Base-by-base conservation (phyloP, 2,113 vertebrate species). In the Redunca redunca region DNA sequence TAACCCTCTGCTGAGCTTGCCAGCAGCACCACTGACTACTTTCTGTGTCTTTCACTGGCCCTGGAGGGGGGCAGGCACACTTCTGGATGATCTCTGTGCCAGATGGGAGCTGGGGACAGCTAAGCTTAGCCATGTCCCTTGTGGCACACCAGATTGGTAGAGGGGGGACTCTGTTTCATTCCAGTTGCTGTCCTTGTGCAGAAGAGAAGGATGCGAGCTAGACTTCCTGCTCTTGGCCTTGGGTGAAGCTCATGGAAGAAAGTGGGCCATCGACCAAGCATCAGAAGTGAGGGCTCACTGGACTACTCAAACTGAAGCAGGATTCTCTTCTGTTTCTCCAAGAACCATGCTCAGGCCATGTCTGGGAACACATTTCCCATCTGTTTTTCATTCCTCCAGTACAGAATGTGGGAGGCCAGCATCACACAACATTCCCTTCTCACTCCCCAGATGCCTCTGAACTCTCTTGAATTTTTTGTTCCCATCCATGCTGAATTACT, bases 371-470 rank as follows among this genome's bases (percentile, higher is more conserved):
- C 50, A 60, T 43, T 85, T 60, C 53, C 91, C 95, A 96, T 94
- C 89, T 96, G 93, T 7, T 95, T 97, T 83, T 94, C 89, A 94
- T 97, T 96, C 94, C 52, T 77, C 89, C 30, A 48, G 91, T 85
- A 84, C 25, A 87, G 86, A 94, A 93, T 87, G 95, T 94, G 92
- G 96, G 92, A 97, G 94, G 94, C 58, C 95, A 95, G 62, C 77
- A 90, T 96, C 91, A 84, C 62, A 98, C 48, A 62, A 48, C 88
- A 94, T 94, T 97, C 91, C 84, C 94, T 95, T 92, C 77, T 90
- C 40, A 40, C 94, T 96, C 96, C 94, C 95, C 57, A 92, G 85
- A 96, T 95, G 85, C 57, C 74, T 71, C 94, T 96, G 85, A 95
- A 95, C 58, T 95, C 89, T 33, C 80, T 95, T 90, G 55, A 67